These are phyloP conservation scores for Rhea pennata DNA, from an alignment of 2,113 vertebrate species.

Conservation along the genomic window DNA sequence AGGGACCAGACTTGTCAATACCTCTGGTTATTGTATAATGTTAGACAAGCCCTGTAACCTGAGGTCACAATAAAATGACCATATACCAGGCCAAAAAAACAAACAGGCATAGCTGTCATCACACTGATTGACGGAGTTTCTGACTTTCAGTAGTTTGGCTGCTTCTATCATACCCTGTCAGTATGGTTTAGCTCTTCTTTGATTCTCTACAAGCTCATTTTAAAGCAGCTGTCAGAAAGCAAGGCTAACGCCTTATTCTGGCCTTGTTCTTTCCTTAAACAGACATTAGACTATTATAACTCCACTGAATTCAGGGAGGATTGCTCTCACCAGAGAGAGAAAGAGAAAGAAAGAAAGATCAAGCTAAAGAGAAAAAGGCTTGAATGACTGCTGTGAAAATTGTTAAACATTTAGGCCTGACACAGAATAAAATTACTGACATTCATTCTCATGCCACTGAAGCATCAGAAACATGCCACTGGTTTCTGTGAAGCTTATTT, in stretches of 20 bases:
- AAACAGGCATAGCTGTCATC: background rate
- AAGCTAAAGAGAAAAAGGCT: background rate
- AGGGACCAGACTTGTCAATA: background rate
- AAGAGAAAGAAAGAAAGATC: background rate
- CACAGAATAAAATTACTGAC: background rate
- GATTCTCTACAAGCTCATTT: background rate
- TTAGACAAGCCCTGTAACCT: background rate
- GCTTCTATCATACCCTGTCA: background rate
- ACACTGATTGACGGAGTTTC: background rate
- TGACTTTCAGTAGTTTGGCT: background rate
- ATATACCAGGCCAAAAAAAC: background rate
- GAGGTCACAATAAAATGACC: background rate
- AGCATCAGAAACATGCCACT: background rate
- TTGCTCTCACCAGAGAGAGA: background rate
- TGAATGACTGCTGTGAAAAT: slow-evolving; percentile 11
- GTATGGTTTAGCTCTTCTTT: background rate
- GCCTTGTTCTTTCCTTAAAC: background rate
- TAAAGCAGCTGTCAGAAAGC: background rate
- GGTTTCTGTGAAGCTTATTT: background rate
- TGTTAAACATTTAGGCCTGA: slow-evolving; percentile 9
- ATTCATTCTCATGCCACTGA: background rate
- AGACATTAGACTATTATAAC: background rate
- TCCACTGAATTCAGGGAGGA: background rate
- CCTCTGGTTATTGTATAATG: background rate
- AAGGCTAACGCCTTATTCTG: background rate